Evolutionary conservation across 1,140 invertebrate genomes (phyloP).

Genomic region (Nephila pilipes): DNA sequence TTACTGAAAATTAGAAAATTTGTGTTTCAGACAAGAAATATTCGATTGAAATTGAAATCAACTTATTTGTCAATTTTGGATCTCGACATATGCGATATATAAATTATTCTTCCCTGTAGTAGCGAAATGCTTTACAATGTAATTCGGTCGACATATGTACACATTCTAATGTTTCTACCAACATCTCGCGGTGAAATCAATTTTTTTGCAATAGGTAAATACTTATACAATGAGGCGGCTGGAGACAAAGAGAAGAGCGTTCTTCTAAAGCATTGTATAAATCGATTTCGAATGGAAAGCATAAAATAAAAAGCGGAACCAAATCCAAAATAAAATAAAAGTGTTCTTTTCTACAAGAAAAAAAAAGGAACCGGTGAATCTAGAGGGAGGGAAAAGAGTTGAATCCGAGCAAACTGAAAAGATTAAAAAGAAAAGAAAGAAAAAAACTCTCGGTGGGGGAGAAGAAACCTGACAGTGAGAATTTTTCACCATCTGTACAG

Average conservation of each 20-base stretch:
- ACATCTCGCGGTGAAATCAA: slow-evolving; percentile 21
- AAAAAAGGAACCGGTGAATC: slow-evolving; percentile 65
- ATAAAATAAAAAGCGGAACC: slow-evolving; percentile 69
- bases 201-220: slow-evolving; percentile 60
- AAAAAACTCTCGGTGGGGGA: not conserved
- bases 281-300: slow-evolving; percentile 75
- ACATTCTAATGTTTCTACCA: too few relatives aligned
- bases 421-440: not conserved
- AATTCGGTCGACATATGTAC: too few relatives aligned
- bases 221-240: slow-evolving; percentile 53
- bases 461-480: slow-evolving; percentile 68
- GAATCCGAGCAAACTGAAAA: slow-evolving; percentile 42
- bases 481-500: slow-evolving; percentile 75
- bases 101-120: too few relatives aligned
- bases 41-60: too few relatives aligned
- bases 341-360: slow-evolving; percentile 41
- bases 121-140: too few relatives aligned
- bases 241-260: slow-evolving; percentile 40
- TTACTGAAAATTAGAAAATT: too few relatives aligned
- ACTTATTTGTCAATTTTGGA: too few relatives aligned
- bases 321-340: slow-evolving; percentile 62
- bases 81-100: too few relatives aligned
- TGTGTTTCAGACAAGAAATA: too few relatives aligned
- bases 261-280: slow-evolving; percentile 62
- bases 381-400: slow-evolving; percentile 4